Base-by-base conservation (phyloP, 23 tunicate species). In the Halocynthia roretzi region DNA sequence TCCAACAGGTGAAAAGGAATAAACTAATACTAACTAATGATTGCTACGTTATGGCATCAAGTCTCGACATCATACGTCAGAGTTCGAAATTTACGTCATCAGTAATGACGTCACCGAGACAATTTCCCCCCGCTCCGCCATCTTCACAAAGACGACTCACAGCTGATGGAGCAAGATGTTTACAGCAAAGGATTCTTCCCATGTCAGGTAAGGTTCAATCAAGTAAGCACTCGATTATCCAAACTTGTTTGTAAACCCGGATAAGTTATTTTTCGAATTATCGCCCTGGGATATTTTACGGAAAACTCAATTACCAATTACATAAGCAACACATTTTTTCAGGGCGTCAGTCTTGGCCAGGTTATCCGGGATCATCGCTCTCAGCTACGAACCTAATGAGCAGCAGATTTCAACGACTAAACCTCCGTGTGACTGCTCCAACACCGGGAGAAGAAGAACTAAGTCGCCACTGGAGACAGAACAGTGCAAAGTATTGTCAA, bases 401-500 rank as follows among this genome's bases (percentile, higher is more conserved):
- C 64, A 74, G 19, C 6, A 62, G 65, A 10, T 44, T 74, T 14
- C 78, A 74, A 50, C 55, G 64, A n/a, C 22, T 74, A 20, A 74
- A 74, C 31, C 40, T 74, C 5, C 56, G 78, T 15, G 0, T 74
- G 5, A 74, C 64, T 62, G 60, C 78, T 18, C 78, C 78, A 10
- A 74, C 78, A 8, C 78, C 78, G 0, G 78, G 78, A 8, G 78
- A 74, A 48, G 78, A 74, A n/a, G 78, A 74, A n/a, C 63, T 74
- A 7, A 54, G 78, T 74, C 78, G 78, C 11, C 55, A 74, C 31
- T 74, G 78, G 78, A 54, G 55, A 48, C 78, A 74, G 31, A 74
- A 74, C 31, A 74, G 78, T 48, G 78, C 78, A 48, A 74, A 74
- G 31, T 54, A 52, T 74, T 53, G 40, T 53, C 17, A 54, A 54